Conservation (phyloP, 2,113 vertebrate species). For the Lichenostomus cassidix region DNA sequence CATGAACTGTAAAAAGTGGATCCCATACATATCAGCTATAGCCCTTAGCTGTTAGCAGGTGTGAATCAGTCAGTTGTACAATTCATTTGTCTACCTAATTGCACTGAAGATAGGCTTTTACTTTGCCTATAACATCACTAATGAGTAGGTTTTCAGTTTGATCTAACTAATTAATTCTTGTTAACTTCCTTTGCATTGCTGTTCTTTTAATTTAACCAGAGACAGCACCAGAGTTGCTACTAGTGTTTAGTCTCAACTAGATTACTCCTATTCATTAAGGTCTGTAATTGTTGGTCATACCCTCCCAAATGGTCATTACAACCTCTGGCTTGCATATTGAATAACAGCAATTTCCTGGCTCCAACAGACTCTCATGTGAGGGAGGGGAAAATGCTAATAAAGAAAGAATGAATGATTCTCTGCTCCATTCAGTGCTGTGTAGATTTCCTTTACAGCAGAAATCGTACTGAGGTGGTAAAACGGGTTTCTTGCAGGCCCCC, state of each 20-base stretch:
- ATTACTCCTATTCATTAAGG: constrained; percentile 85
- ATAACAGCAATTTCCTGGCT: constrained; percentile 87
- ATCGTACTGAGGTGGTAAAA: constrained; percentile 80
- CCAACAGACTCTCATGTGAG: constrained; percentile 79
- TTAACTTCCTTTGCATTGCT: constrained; percentile 85
- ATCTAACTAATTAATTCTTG: constrained; percentile 91
- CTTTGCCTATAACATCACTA: constrained; percentile 89
- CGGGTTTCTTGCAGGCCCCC: constrained; percentile 78
- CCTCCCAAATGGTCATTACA: constrained; percentile 85
- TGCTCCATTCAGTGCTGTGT: constrained; percentile 80
- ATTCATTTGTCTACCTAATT: constrained; percentile 94
- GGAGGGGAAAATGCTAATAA: constrained; percentile 85
- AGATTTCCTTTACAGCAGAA: constrained; percentile 83
- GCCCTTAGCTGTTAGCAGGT: constrained; percentile 87
- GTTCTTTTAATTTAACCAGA: constrained; percentile 86
- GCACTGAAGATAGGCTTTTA: constrained; percentile 87
- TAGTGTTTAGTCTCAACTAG: constrained; percentile 83
- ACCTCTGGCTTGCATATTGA: constrained; percentile 84
- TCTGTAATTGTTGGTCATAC: constrained; percentile 85
- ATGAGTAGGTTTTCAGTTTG: constrained; percentile 86
- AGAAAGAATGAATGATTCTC: constrained; percentile 84
- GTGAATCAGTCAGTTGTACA: constrained; percentile 86
- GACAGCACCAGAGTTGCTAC: constrained; percentile 79
- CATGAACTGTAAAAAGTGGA: constrained; percentile 85
- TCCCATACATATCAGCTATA: constrained; percentile 73